Base-by-base conservation (phyloP, 2,113 vertebrate species). In the Ammodytes marinus region DNA sequence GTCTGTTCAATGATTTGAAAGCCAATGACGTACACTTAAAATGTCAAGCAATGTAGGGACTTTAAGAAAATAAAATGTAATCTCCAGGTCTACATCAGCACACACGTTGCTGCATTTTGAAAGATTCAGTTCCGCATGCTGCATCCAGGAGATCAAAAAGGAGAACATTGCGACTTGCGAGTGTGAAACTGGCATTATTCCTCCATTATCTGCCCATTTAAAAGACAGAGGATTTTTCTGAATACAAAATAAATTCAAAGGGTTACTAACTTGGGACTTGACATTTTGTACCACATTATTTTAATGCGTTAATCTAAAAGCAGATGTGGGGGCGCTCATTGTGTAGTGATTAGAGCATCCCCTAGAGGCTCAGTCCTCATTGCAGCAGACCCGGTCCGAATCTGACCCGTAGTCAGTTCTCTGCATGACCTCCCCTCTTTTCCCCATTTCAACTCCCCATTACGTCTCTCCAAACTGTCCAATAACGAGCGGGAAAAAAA, bases 251-350 rank as follows among this genome's bases (percentile, higher is more conserved):
- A 82, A 35, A n/a, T 27, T 66, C 40, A 53, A 54, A 76, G 11
- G 27, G 54, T 67, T 57, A 60, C 5, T 6, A 13, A 42, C 0
- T 61, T 19, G 10, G 42, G 49, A 42, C 37, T 73, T 57, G 55
- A 63, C 55, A 42, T 69, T 77, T 58, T 58, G 12, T 72, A 8
- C 61, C 46, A 17, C 47, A 37, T 10, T 35, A 5, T 68, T 61
- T 77, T 13, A 52, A 66, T 27, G 49, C 71, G n/a, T 74, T 67
- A 50, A 67, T 75, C 55, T 65, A 42, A 39, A 65, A 27, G 43
- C 42, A 54, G 81, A 27, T 27, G 27, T 27, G 27, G 27, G 27
- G 27, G 27, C 27, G 27, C 27, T 27, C 27, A 27, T 27, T 1
- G 27, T 27, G 27, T 27, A 27, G 27, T 27, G 27, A 27, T 27